phyloP scores from a whole-genome alignment of 1,140 invertebrate species.

The Thaumetopoea pityocampa region DNA sequence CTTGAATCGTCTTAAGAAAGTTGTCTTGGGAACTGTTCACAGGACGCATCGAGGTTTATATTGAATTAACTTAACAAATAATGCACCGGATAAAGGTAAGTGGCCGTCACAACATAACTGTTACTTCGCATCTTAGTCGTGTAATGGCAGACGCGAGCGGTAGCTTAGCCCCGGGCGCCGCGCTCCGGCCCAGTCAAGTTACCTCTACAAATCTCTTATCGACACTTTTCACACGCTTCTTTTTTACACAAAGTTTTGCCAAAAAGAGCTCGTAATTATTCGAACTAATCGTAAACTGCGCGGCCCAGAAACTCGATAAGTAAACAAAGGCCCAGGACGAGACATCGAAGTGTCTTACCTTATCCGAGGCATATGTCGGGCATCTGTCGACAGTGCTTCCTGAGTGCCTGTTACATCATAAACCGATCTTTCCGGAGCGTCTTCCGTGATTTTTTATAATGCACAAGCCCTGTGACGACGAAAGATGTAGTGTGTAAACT shows the following conservation, averaged over 20 bases:
- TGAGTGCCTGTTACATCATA: conserved; percentile 62
- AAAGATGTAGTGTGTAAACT: conserved; percentile 70
- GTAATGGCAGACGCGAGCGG: conserved; percentile 43
- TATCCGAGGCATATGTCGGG: conserved; percentile 52
- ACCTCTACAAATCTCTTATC: conserved; percentile 56
- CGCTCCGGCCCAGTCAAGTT: conserved; percentile 39
- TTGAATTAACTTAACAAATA: conserved; percentile 50
- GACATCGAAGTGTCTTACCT: conserved; percentile 46
- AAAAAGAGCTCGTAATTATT: conserved; percentile 46
- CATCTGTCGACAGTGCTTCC: conserved; percentile 66
- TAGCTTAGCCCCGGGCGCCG: conserved; percentile 39
- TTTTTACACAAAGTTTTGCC: conserved; percentile 36
- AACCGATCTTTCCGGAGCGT: conserved; percentile 63
- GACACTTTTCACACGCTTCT: conserved; percentile 62
- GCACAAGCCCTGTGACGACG: conserved; percentile 58
- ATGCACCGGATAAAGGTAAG: conserved; percentile 46
- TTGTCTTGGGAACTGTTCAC: conserved; percentile 28
- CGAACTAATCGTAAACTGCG: conserved; percentile 51
- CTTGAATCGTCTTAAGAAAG: conserved; percentile 27
- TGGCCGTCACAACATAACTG: conserved; percentile 58
- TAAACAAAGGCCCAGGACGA: conserved; percentile 46
- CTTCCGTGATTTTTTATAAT: conserved; percentile 66
- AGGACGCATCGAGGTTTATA: conserved; percentile 15
- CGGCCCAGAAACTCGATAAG: conserved; percentile 19
- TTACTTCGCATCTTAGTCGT: conserved; percentile 57